Evolutionary conservation across 2,113 vertebrate species (phyloP), one percentile per base, ranked within the genome.

Genomic region (Natator depressus): DNA sequence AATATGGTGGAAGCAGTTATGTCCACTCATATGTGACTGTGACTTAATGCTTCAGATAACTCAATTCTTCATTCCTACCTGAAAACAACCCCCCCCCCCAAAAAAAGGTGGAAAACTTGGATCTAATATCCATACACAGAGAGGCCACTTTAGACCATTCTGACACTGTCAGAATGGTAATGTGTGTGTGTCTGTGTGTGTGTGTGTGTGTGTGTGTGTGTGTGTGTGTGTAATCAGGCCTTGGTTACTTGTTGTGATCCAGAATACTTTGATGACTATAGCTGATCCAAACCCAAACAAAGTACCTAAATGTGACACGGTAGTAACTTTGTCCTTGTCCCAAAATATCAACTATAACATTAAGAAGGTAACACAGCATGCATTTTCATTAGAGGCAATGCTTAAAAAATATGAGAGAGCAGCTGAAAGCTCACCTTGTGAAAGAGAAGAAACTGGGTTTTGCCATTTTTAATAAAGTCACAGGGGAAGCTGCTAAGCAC

Each of bases 321-420:
- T 24, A 80, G 29, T 84, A 90, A 75, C 42, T 94, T 94, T 90
- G 89, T 91, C 93, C 91, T 95, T 97, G 78, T 46, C 42, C 59
- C 79, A 93, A 87, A 82, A 94, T 93, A 93, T 89, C 79, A 88
- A 95, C 93, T 0, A 0, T 85, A 90, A 87, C 93, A 95, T 96
- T 94, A 90, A 92, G 90, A 85, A 93, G n/a, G 51, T 82, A 90
- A 80, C 31, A 93, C 84, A 94, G 91, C 80, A 91, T 82, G 53
- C 17, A 91, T 47, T 29, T 59, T 76, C 90, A 87, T 54, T 93
- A 88, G 29, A 82, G 49, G 38, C 95, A 96, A 42, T 38, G 31
- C 50, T 84, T 81, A 38, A 81, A 62, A 81, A 38, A 65, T 79
- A 25, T 84, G 47, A 80, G 78, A 85, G 62, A 78, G 13, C 59